Conservation (phyloP, 2,113 vertebrate genomes). For the Ornithorhynchus anatinus region DNA sequence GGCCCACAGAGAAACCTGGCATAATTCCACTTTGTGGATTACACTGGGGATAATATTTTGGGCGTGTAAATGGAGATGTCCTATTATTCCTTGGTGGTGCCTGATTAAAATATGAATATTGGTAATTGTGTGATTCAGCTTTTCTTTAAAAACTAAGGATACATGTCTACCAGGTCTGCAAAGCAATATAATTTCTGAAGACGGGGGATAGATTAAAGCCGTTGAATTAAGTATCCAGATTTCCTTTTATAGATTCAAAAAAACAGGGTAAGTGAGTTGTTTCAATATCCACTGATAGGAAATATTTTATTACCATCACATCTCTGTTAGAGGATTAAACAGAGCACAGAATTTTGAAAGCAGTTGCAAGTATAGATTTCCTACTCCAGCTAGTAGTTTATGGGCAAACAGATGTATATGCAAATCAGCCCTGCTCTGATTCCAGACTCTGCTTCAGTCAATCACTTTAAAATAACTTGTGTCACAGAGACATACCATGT, state of each 20-base stretch:
- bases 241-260: conserved; percentile 11
- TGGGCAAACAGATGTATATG: conserved; percentile 53
- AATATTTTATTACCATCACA: not conserved
- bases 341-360: not conserved
- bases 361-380: conserved; percentile 31
- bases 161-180: not conserved
- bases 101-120: not conserved
- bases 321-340: conserved; percentile 18
- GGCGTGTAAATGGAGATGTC: not conserved
- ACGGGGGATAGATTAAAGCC: not conserved
- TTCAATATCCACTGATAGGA: not conserved
- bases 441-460: conserved; percentile 46
- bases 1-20: not conserved
- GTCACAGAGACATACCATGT: conserved; percentile 51
- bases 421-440: conserved; percentile 58
- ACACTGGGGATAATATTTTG: not conserved
- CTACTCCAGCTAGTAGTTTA: conserved; percentile 52
- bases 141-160: conserved; percentile 19
- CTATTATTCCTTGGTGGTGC: not conserved
- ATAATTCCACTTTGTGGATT: not conserved
- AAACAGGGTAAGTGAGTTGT: not conserved
- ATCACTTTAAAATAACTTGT: conserved; percentile 64
- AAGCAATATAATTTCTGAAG: conserved; percentile 17
- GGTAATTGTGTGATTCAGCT: not conserved
- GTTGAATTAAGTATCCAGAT: not conserved